Conservation (phyloP, 2,888 invertebrate genomes). For the Malacosoma neustria region DNA sequence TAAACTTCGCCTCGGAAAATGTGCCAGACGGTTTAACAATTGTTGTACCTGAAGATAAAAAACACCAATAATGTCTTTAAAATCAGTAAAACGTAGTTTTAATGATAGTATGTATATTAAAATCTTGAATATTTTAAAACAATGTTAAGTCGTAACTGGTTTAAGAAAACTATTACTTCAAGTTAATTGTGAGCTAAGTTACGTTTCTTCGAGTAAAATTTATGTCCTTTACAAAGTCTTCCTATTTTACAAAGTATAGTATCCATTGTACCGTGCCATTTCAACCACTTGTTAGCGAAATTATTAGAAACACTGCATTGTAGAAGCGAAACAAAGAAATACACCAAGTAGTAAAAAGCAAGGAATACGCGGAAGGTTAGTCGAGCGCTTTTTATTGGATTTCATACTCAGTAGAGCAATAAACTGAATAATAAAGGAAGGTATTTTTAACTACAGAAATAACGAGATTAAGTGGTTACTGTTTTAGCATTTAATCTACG, state of each 20-base stretch:
- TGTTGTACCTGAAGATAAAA: too few species aligned
- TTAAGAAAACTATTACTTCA: not conserved
- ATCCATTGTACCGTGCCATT: slow-evolving; percentile 38
- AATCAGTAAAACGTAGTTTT: too few species aligned
- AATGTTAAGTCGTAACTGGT: too few species aligned
- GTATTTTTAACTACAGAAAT: slow-evolving; percentile 13
- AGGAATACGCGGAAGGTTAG: slow-evolving; percentile 39
- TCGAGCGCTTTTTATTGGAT: slow-evolving; percentile 24
- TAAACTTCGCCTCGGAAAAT: too few species aligned
- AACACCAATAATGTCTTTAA: too few species aligned
- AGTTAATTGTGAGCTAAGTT: slow-evolving; percentile 3
- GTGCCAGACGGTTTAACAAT: too few species aligned
- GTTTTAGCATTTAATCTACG: too few species aligned
- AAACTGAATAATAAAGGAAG: slow-evolving; percentile 18
- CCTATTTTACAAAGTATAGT: slow-evolving; percentile 32
- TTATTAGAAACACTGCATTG: slow-evolving; percentile 60
- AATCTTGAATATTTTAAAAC: too few species aligned
- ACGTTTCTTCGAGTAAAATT: slow-evolving; percentile 17
- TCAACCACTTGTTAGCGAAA: slow-evolving; percentile 49
- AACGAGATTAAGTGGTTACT: too few species aligned
- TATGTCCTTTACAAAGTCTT: slow-evolving; percentile 32
- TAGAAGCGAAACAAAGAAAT: slow-evolving; percentile 57
- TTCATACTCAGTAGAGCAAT: slow-evolving; percentile 25
- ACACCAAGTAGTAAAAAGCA: slow-evolving; percentile 48
- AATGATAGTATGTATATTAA: too few species aligned